phyloP scores from a whole-genome alignment of 1,140 invertebrate genomes.

The Philaenus spumarius region DNA sequence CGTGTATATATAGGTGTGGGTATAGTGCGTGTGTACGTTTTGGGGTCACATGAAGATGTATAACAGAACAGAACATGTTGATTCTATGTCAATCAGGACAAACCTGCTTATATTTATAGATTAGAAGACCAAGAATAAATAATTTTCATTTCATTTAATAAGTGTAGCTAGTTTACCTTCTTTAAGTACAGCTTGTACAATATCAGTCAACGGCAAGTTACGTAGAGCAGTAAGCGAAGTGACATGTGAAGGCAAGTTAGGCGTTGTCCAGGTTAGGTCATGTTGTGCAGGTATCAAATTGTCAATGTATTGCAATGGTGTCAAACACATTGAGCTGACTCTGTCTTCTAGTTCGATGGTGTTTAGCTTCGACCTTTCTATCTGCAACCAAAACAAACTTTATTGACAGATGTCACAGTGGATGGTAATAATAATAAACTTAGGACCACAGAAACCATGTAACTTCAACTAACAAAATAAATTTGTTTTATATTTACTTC shows the following conservation, averaged over 20 bases:
- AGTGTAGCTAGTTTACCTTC: constrained; percentile 58
- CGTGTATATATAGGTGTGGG: no score
- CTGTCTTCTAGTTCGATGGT: constrained; percentile 4
- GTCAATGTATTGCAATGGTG: constrained; percentile 8
- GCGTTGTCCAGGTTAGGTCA: constrained; percentile 6
- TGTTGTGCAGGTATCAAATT: constrained; percentile 8
- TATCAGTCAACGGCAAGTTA: constrained; percentile 58
- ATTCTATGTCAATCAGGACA: no score
- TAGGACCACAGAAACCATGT: no score
- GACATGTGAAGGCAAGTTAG: not conserved
- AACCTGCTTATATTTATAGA: no score
- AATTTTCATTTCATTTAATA: no score
- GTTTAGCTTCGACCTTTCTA: constrained; percentile 16
- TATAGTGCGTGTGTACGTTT: no score
- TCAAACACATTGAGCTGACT: constrained; percentile 10
- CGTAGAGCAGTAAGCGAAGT: constrained; percentile 39
- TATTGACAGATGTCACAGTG: not conserved
- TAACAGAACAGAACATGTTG: no score
- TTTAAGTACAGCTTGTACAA: constrained; percentile 63
- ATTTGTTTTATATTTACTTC: no score
- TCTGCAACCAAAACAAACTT: constrained; percentile 6
- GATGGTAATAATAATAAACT: no score
- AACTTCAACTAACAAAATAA: no score
- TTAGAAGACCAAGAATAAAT: no score
- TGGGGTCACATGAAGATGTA: no score